Base-by-base conservation (phyloP, 1,140 invertebrate species). In the Lordiphosa clarofinis region DNA sequence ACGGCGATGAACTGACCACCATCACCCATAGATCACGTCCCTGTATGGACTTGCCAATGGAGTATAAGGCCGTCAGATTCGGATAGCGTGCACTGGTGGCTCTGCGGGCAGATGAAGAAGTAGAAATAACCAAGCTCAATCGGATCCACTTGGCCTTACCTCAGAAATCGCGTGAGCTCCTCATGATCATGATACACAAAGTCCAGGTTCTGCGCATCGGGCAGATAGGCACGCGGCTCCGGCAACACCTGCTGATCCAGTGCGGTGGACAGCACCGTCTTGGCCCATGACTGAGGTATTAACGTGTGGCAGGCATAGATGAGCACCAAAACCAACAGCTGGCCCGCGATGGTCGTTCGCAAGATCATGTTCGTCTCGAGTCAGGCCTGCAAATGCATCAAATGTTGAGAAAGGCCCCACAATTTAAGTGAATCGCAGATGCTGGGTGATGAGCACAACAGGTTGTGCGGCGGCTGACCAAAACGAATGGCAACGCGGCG, bases 11-110 rank as follows among this genome's bases (percentile, higher is more conserved):
- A 0, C 96, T 96, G 11, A 99, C 95, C 42, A 98, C 96, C 93
- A 98, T 94, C 19, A 98, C 97, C 97, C 97, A 98, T 10, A 99
- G 91, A 79, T 98, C 96, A 28, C 96, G 92, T 61, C 95, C 95
- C 93, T 97, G 94, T 1, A 97, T 95, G 46, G 96, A 97, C 90
- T 97, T 97, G 56, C 88, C 97, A 65, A 98, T 96, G 12, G 95
- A 96, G 89, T 98, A 98, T 3, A 98, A 90, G 1, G 94, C 96
- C 15, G 94, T 96, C 49, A 97, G 92, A 73, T 95, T 93, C 4
- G 96, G 96, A 90, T 94, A 97, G 9, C 92, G 91, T 12, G 94
- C 92, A 46, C 93, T 95, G 3, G 96, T 94, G 1, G 93, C 91
- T 40, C 88, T 88, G 46, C 0, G 4, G 21, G 3, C 28, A 0